These are phyloP conservation scores for Carassius carassius DNA, from an alignment of 2,113 vertebrate species.

Conservation along the genomic window DNA sequence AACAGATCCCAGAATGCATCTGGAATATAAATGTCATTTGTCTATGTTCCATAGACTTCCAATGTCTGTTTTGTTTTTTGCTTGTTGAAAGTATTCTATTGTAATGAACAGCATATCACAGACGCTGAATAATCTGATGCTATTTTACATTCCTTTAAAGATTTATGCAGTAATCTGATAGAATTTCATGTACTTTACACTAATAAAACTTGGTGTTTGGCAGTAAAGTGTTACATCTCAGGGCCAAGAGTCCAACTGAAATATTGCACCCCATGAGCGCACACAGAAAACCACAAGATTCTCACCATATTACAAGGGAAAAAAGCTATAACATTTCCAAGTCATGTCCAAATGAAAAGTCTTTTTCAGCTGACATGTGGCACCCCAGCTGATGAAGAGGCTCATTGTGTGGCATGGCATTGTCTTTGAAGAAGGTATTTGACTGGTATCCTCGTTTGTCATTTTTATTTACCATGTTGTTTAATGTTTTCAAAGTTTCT, in stretches of 20 bases:
- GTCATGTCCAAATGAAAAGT: neutral
- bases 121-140: neutral
- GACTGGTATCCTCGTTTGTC: neutral
- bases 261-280: neutral
- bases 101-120: neutral
- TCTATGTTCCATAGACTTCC: neutral
- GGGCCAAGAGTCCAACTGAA: neutral
- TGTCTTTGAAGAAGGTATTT: neutral
- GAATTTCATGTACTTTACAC: neutral
- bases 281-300: neutral
- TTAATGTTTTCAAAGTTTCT: neutral
- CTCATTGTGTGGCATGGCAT: neutral
- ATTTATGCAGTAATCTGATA: neutral
- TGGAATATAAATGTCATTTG: slow-evolving; percentile 2
- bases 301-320: neutral
- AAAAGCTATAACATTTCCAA: neutral
- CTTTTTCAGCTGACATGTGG: neutral
- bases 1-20: slow-evolving; percentile 29
- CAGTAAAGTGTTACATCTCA: neutral
- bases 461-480: neutral
- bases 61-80: neutral
- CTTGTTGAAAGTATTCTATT: neutral
- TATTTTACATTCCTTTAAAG: too few relatives aligned
- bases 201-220: neutral
- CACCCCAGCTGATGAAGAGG: neutral